Evolutionary conservation across 2,888 invertebrate genomes (phyloP).

Genomic region (Gandaritis pyraliata): DNA sequence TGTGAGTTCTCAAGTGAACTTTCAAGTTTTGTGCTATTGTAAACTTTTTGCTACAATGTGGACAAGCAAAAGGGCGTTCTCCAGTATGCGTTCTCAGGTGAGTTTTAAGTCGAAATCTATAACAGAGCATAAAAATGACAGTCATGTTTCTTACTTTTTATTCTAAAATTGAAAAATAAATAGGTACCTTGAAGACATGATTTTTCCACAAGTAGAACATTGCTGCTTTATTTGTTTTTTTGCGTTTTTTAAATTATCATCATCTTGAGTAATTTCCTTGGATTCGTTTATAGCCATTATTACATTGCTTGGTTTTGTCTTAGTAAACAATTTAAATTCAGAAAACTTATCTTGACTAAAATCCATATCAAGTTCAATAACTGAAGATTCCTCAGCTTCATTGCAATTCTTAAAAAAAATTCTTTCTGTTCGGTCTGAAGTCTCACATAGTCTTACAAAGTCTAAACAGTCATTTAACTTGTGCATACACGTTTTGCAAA

Average conservation of each 20-base stretch:
- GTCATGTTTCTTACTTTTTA: no score
- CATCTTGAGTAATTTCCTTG: conserved; percentile 27
- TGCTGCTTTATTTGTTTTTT: conserved; percentile 57
- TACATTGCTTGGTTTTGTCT: conserved; percentile 46
- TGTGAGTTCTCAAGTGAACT: conserved; percentile 75
- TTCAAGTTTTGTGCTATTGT: conserved; percentile 72
- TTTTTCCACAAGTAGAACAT: conserved; percentile 80
- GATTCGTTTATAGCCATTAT: conserved; percentile 28
- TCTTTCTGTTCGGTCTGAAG: conserved; percentile 61
- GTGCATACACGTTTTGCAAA: conserved; percentile 64
- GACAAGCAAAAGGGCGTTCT: conserved; percentile 68
- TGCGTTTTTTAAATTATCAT: conserved; percentile 28
- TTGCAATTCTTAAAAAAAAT: conserved; percentile 39
- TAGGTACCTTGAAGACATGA: conserved; percentile 76
- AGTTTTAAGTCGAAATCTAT: conserved; percentile 75
- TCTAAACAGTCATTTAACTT: conserved; percentile 62
- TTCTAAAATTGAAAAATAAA: no score
- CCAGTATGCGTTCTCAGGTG: conserved; percentile 74
- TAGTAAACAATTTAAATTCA: conserved; percentile 41
- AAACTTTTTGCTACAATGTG: conserved; percentile 72
- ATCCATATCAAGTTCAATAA: conserved; percentile 29
- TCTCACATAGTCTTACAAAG: conserved; percentile 65
- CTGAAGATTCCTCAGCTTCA: conserved; percentile 29
- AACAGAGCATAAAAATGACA: conserved; percentile 30
- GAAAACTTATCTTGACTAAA: conserved; percentile 29